These are phyloP conservation scores for Philopotamus ludificatus DNA, from an alignment of 1,140 invertebrate genomes.

Conservation along the genomic window DNA sequence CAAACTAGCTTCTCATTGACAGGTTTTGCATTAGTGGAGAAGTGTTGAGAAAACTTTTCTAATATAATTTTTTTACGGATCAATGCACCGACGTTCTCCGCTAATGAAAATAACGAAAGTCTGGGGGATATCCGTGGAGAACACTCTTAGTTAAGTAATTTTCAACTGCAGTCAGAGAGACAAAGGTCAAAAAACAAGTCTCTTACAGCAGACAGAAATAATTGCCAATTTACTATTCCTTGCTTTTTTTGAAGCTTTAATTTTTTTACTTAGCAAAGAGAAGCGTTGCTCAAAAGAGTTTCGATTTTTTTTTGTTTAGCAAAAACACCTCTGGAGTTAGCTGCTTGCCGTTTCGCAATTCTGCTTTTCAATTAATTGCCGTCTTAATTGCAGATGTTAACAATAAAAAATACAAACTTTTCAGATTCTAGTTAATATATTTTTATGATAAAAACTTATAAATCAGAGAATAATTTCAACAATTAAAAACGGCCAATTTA, in stretches of 20 bases:
- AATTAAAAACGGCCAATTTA: no score
- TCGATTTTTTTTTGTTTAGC: no score
- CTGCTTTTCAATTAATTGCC: no score
- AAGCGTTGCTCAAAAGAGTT: no score
- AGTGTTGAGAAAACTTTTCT: background rate
- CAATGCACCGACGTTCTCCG: background rate
- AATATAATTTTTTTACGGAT: constrained; percentile 11
- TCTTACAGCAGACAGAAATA: constrained; percentile 16
- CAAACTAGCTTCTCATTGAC: background rate
- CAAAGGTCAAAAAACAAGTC: constrained; percentile 1
- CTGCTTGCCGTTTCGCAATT: no score
- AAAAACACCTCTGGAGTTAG: no score
- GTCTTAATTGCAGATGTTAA: no score
- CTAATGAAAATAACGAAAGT: background rate
- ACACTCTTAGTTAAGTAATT: background rate
- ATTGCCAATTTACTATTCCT: constrained; percentile 25
- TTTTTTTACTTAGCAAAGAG: no score
- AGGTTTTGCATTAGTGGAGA: background rate
- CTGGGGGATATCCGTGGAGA: background rate
- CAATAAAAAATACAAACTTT: no score
- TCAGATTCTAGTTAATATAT: no score
- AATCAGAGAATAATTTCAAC: no score
- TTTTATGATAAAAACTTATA: no score
- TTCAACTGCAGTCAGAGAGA: background rate
- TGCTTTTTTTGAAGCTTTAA: constrained; percentile 7